Base-by-base conservation (phyloP, 1,140 invertebrate species). In the Cephus cinctus region DNA sequence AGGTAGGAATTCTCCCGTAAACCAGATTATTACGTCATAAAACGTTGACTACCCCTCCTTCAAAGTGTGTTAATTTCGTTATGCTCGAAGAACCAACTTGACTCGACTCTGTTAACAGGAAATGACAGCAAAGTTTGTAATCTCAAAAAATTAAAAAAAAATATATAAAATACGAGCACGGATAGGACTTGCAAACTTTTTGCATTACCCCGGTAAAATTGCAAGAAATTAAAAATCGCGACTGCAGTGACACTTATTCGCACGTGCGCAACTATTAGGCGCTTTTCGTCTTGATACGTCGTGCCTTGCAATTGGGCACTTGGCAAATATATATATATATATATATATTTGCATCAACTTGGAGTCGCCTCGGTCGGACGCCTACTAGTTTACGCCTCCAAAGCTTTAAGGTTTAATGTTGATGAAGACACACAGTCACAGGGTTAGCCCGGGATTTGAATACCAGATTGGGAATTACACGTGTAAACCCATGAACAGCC, bases 401-500 rank as follows among this genome's bases (percentile, higher is more conserved):
- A 36, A 14, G 34, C 34, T 18, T 36, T 36, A 36, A n/a, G 34
- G 14, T 36, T 36, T 36, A 36, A 36, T 36, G 34, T 18, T 36
- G 34, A 36, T 36, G 34, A 36, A 36, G 34, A 36, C 34, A 36
- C 34, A 36, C 34, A 36, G 14, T 36, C 34, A 14, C 34, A 36
- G 34, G 34, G 34, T 36, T 36, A 36, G 34, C 34, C 34, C 8
- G 6, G 34, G 34, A 36, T 36, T 36, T 36, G 34, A 36, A 36
- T 36, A 36, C 34, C 34, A 36, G 34, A 36, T 36, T 36, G 34
- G 34, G 34, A 36, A 36, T 36, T 36, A 36, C 34, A 36, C 34
- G 34, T 36, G 34, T 36, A 36, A 36, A 36, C 34, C 34, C 34
- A 36, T 36, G 34, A 36, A 36, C 34, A 36, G 14, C 34, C 34